Conservation (phyloP, 2,888 invertebrate species). For the Aromia moschata region DNA sequence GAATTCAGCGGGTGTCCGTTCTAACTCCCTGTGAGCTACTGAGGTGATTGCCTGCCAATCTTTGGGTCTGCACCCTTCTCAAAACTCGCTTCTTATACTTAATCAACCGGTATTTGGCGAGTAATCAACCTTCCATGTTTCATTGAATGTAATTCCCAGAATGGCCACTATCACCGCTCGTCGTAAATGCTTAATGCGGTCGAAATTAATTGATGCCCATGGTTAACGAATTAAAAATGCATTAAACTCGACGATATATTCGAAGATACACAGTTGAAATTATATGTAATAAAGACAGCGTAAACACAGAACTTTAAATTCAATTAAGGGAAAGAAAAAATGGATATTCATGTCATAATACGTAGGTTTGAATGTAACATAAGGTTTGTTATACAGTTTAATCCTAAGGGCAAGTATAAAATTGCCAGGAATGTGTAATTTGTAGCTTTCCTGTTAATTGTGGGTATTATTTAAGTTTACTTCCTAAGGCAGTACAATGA, state of each 20-base stretch:
- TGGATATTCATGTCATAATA: neutral
- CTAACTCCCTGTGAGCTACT: constrained; percentile 60
- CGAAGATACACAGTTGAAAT: neutral
- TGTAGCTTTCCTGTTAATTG: too few relatives aligned
- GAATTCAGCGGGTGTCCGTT: constrained; percentile 62
- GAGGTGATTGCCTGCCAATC: constrained; percentile 64
- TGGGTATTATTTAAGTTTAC: too few relatives aligned
- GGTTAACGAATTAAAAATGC: constrained; percentile 19
- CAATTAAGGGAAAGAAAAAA: neutral
- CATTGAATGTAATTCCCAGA: constrained; percentile 35
- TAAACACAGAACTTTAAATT: neutral
- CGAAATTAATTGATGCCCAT: constrained; percentile 17
- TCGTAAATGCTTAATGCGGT: constrained; percentile 21
- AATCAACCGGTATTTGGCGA: constrained; percentile 55
- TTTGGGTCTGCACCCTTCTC: constrained; percentile 59
- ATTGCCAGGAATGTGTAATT: too few relatives aligned
- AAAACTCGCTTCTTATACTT: constrained; percentile 55
- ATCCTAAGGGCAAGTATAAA: too few relatives aligned
- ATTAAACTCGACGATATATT: constrained; percentile 4
- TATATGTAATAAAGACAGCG: neutral
- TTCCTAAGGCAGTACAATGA: too few relatives aligned
- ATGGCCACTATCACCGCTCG: constrained; percentile 24
- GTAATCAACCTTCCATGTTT: constrained; percentile 46
- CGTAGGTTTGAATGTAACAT: neutral
- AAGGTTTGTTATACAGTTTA: neutral